Percentiles rank a stretch among this genome's conserved stretches.
Conservation (phyloP, 2,113 vertebrate species). For the Tychaedon coryphoeus region DNA sequence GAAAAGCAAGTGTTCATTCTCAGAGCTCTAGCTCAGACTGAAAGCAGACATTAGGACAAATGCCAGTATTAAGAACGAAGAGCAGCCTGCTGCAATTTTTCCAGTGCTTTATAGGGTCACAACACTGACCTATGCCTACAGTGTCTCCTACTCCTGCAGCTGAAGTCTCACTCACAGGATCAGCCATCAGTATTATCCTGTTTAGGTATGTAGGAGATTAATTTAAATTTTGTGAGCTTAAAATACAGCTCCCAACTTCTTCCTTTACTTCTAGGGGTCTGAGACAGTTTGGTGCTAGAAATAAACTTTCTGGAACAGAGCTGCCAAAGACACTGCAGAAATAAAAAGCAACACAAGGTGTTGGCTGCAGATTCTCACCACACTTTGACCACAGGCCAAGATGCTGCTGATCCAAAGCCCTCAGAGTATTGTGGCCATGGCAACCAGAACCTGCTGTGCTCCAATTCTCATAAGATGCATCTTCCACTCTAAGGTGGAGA, state of each 20-base stretch:
- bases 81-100: not conserved
- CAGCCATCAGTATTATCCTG: not conserved
- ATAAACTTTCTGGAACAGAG: not conserved
- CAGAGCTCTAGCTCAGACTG: not conserved
- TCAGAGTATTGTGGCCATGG: not conserved
- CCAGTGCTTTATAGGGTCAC: not conserved
- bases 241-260: not conserved
- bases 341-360: not conserved
- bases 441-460: not conserved
- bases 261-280: not conserved
- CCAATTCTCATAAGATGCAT: not conserved
- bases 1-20: not conserved
- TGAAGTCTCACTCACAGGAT: not conserved
- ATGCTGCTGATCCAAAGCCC: not conserved
- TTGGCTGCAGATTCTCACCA: not conserved
- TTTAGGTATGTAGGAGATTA: not conserved
- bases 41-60: not conserved
- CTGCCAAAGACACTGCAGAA: not conserved
- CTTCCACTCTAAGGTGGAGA: not conserved
- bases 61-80: not conserved
- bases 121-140: slow-evolving; percentile 12
- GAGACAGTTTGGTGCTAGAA: not conserved
- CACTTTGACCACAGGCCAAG: not conserved
- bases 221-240: not conserved
- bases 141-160: not conserved